phyloP scores from a whole-genome alignment of 1,140 invertebrate species.

The Cotesia chilonis region DNA sequence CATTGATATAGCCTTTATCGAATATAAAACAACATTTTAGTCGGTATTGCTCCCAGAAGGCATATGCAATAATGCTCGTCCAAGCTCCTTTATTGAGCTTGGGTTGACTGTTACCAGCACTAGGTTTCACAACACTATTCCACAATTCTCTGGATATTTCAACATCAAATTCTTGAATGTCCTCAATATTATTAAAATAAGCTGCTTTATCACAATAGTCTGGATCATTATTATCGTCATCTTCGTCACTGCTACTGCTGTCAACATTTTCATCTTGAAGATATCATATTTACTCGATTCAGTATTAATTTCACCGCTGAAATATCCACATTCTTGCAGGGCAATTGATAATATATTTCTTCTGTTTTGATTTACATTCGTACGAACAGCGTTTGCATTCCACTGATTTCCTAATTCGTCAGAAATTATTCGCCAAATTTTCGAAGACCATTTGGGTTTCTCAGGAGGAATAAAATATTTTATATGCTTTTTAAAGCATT shows the following conservation, averaged over 20 bases:
- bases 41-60: no score
- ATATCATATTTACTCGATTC: not conserved
- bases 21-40: no score
- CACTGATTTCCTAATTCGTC: slow-evolving; percentile 1
- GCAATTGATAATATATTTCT: slow-evolving; percentile 3
- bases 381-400: not conserved
- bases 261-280: not conserved
- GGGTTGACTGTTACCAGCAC: not conserved
- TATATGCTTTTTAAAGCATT: slow-evolving; percentile 8
- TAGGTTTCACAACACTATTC: not conserved
- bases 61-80: no score
- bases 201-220: not conserved
- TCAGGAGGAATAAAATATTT: slow-evolving; percentile 3
- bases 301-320: not conserved
- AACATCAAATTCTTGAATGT: slow-evolving; percentile 3
- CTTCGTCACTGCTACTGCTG: not conserved
- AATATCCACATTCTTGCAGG: not conserved
- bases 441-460: slow-evolving; percentile 1
- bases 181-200: slow-evolving; percentile 1
- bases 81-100: no score
- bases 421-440: not conserved
- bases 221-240: slow-evolving; percentile 1
- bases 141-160: not conserved
- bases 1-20: no score
- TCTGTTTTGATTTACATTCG: not conserved